Evolutionary conservation across 2,797 vertebrate species (phyloP).

Genomic region (Rhyacichthys aspro): DNA sequence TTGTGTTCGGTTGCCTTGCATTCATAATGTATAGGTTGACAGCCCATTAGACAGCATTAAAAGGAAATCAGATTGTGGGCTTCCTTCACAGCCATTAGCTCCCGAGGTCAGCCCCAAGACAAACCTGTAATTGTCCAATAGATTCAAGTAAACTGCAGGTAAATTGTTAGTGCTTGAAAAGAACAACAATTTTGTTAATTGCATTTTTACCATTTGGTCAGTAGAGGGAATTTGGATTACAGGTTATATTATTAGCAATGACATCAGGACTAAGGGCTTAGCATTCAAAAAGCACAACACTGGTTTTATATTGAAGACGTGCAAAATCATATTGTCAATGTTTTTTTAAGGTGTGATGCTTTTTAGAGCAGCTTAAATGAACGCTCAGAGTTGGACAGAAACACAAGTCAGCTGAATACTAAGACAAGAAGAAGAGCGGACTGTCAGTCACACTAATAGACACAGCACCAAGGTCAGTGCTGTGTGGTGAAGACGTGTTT

Average conservation of each 20-base stretch:
- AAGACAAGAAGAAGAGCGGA: constrained; percentile 36
- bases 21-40: constrained; percentile 75
- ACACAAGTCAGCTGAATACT: constrained; percentile 34
- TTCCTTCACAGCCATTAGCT: constrained; percentile 75
- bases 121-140: constrained; percentile 76
- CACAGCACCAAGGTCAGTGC: constrained; percentile 33
- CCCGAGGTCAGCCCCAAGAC: constrained; percentile 66
- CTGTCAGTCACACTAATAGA: constrained; percentile 66
- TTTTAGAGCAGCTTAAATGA: constrained; percentile 30
- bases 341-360: constrained; percentile 12
- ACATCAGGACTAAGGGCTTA: constrained; percentile 10
- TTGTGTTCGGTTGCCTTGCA: constrained; percentile 59
- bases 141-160: constrained; percentile 73
- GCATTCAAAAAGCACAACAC: constrained; percentile 18
- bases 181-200: constrained; percentile 63
- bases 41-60: constrained; percentile 77
- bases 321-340: constrained; percentile 16
- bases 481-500: constrained; percentile 6
- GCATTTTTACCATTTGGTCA: constrained; percentile 47
- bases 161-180: constrained; percentile 63
- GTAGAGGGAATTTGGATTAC: constrained; percentile 41
- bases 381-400: constrained; percentile 21
- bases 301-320: too few relatives aligned
- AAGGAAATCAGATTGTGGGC: constrained; percentile 76
- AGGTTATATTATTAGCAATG: constrained; percentile 40